Evolutionary conservation across 2,888 invertebrate genomes (phyloP), one percentile per base, ranked within the genome.

Genomic region (Spodoptera littoralis): DNA sequence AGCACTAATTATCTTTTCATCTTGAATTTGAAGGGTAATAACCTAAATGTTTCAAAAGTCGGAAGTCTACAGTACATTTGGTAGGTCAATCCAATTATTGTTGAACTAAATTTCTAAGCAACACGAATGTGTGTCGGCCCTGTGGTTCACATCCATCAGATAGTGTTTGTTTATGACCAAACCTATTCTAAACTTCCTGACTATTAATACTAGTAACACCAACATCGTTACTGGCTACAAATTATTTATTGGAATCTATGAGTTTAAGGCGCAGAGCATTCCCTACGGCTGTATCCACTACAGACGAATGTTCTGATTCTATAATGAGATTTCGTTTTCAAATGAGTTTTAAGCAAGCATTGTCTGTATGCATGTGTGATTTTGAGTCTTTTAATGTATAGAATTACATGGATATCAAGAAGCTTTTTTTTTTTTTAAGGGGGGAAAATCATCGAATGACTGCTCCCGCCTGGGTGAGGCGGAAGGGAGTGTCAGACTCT

Each of bases 151-250:
- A 64, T 82, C 81, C 80, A 80, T 85, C 81, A 79, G 76, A 78
- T 79, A 73, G 63, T 77, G 77, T 84, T 85, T 87, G 80, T 88
- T 85, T 87, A 88, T 77, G 77, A 82, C 66, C 70, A 46, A 59
- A 65, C 50, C 73, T 71, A 76, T 84, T 83, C 76, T 61, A 58
- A 61, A 77, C 77, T 83, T 84, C 79, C 83, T 74, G 70, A 64
- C 68, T 77, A 81, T 83, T 80, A 79, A 82, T 82, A 73, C 76
- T 70, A 70, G 77, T 81, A 77, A 76, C 81, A 61, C 59, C 65
- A 75, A 60, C 63, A 43, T 65, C 47, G 61, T 59, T 66, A 55
- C 56, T 74, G 4, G 30, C 48, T 66, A 61, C 63, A 41, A 61
- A 75, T 75, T 54, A 78, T 75, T 46, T 42, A 63, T 70, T 57